Conservation (phyloP, 2,797 vertebrate genomes). For the Lophotriccus pileatus region DNA sequence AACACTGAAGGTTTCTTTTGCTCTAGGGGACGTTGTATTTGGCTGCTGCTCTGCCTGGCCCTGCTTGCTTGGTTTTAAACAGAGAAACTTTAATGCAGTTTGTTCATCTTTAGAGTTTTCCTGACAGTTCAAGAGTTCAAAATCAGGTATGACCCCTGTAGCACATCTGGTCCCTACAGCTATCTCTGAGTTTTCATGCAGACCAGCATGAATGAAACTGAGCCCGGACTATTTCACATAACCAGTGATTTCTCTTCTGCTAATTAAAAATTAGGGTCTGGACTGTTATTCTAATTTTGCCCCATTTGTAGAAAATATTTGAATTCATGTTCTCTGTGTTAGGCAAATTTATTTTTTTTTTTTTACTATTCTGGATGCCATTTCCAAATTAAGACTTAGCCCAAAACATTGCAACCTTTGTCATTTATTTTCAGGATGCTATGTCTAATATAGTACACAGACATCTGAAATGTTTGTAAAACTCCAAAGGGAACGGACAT, state of each 20-base stretch:
- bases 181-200: neutral
- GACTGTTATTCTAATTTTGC: neutral
- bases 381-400: neutral
- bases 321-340: neutral
- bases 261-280: neutral
- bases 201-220: neutral
- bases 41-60: neutral
- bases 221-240: neutral
- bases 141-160: neutral
- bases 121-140: neutral
- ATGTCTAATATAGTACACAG: neutral
- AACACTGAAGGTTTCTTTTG: neutral
- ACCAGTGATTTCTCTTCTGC: neutral
- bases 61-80: neutral
- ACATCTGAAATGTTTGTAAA: neutral
- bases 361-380: neutral
- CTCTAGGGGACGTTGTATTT: neutral
- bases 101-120: neutral
- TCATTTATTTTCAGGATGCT: neutral
- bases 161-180: neutral
- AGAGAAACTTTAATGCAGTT: neutral
- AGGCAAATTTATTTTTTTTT: neutral
- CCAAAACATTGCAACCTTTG: neutral
- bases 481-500: constrained; percentile 1
- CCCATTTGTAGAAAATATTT: neutral